Evolutionary conservation across 2,888 invertebrate species (phyloP).

Genomic region (Camptogramma bilineatum): DNA sequence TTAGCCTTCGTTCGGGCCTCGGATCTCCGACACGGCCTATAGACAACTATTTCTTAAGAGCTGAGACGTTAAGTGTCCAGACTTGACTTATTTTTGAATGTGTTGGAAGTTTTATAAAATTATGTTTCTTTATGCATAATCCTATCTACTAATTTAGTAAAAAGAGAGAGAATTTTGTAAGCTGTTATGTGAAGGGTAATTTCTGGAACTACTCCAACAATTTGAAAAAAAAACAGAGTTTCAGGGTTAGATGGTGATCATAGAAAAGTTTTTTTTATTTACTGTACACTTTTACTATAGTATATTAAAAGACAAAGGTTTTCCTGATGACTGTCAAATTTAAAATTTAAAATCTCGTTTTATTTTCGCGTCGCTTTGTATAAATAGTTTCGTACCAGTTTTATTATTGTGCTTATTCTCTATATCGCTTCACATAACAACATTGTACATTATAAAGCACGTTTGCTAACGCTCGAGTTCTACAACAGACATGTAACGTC

Average conservation of each 20-base stretch:
- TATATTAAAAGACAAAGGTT: no score
- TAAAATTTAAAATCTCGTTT: no score
- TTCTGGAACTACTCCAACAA: no score
- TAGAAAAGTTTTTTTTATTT: no score
- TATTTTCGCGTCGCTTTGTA: neutral
- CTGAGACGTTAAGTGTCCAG: slow-evolving; percentile 20
- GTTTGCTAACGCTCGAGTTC: slow-evolving; percentile 15
- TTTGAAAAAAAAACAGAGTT: no score
- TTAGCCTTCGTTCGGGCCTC: slow-evolving; percentile 73
- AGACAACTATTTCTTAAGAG: slow-evolving; percentile 41
- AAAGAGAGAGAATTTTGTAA: no score
- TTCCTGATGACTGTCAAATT: no score
- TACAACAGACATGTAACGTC: slow-evolving; percentile 31
- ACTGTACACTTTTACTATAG: no score
- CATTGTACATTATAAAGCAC: slow-evolving; percentile 29
- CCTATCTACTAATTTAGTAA: no score
- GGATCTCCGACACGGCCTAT: slow-evolving; percentile 51
- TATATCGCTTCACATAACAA: slow-evolving; percentile 6
- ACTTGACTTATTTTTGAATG: slow-evolving; percentile 21
- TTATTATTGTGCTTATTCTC: neutral
- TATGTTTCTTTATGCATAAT: no score
- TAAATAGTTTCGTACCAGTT: neutral
- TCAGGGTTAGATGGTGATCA: no score
- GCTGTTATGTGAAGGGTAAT: no score
- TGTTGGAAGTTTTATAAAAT: slow-evolving; percentile 11